Conservation (phyloP, 2,888 invertebrate genomes). For the Latheticus oryzae region DNA sequence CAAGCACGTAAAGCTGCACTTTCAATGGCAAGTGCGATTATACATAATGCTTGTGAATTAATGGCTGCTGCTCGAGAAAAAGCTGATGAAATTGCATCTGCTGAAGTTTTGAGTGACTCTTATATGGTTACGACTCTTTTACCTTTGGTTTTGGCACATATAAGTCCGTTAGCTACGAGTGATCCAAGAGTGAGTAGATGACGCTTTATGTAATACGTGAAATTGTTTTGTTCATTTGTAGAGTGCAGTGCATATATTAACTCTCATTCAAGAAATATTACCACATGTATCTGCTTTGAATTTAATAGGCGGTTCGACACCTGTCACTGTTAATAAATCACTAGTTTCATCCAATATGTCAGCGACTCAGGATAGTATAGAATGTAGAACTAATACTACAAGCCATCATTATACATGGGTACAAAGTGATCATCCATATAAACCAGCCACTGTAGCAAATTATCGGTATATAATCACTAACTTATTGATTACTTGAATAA, state of each 20-base stretch:
- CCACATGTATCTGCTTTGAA: constrained; percentile 91
- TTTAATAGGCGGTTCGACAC: constrained; percentile 66
- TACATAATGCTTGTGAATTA: constrained; percentile 81
- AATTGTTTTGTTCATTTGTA: constrained; percentile 61
- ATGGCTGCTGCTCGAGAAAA: constrained; percentile 82
- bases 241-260: constrained; percentile 88
- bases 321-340: constrained; percentile 57
- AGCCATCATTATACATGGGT: constrained; percentile 91
- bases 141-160: constrained; percentile 86
- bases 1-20: constrained; percentile 79
- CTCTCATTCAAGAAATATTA: constrained; percentile 86
- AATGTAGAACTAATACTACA: constrained; percentile 70
- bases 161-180: constrained; percentile 82
- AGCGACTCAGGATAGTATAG: constrained; percentile 53
- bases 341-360: constrained; percentile 50
- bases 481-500: neutral
- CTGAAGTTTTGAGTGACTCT: constrained; percentile 71
- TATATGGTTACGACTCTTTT: constrained; percentile 79
- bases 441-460: constrained; percentile 85
- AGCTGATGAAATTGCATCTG: constrained; percentile 70
- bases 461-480: constrained; percentile 74
- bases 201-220: neutral
- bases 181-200: constrained; percentile 79
- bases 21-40: constrained; percentile 81
- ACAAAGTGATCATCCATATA: constrained; percentile 98